Conservation (phyloP, 2,113 vertebrate species). For the Bungarus multicinctus region DNA sequence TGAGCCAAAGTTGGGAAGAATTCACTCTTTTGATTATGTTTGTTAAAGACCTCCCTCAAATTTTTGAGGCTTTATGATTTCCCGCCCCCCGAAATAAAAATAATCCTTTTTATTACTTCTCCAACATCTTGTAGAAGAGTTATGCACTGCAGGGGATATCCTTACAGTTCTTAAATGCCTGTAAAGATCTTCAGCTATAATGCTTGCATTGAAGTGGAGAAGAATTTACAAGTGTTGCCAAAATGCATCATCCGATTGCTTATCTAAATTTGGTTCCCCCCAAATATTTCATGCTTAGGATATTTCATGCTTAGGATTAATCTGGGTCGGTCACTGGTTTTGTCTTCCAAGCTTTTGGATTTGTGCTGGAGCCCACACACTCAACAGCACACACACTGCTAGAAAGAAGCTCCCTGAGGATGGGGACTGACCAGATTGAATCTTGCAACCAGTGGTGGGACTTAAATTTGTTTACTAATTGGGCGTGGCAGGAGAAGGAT, state of each 20-base stretch:
- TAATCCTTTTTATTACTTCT: not conserved
- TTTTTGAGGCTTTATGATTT: not conserved
- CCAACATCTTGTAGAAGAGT: not conserved
- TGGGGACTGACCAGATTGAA: too few relatives aligned
- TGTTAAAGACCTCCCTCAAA: not conserved
- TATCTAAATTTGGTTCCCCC: not conserved
- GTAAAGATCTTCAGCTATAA: not conserved
- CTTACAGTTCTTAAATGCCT: not conserved
- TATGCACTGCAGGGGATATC: not conserved
- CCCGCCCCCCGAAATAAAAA: not conserved
- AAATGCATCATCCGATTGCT: not conserved
- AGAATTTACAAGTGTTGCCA: not conserved
- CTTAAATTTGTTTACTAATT: too few relatives aligned
- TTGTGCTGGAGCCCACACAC: too few relatives aligned
- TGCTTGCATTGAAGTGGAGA: not conserved
- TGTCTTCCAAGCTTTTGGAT: too few relatives aligned
- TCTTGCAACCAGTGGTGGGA: too few relatives aligned
- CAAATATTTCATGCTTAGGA: not conserved
- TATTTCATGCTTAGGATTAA: not conserved
- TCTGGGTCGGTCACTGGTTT: too few relatives aligned
- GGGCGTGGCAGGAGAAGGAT: too few relatives aligned
- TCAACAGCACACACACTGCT: too few relatives aligned
- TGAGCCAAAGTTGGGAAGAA: not conserved
- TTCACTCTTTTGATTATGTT: not conserved
- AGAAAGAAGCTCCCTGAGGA: too few relatives aligned